phyloP scores from a whole-genome alignment of 2,888 invertebrate species.

The Sepioteuthis lessoniana region DNA sequence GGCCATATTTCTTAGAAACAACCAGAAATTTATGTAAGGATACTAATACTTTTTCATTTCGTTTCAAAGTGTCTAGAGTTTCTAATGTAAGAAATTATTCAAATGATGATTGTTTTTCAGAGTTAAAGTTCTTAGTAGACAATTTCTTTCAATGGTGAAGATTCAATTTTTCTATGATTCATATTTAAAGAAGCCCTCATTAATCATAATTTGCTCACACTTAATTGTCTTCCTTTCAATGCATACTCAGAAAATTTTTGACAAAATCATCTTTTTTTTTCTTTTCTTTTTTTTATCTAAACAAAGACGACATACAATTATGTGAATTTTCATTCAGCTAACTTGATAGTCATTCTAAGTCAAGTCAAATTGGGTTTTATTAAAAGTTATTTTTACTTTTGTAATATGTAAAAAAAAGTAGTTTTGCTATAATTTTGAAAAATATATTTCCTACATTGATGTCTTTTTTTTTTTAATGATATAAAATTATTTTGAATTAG shows the following conservation, averaged over 20 bases:
- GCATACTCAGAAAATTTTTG: neutral
- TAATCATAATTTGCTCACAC: neutral
- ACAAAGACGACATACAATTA: neutral
- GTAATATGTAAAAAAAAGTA: neutral
- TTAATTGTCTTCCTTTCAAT: neutral
- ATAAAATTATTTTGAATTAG: no score
- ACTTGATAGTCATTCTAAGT: neutral
- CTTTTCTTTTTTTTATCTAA: neutral
- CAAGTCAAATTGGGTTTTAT: neutral
- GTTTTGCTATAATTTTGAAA: neutral
- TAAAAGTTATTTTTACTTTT: neutral
- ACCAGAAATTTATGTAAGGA: neutral
- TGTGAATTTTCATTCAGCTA: neutral
- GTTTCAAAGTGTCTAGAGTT: neutral
- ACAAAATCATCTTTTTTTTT: neutral
- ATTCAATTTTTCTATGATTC: slow-evolving; percentile 4
- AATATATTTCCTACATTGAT: neutral
- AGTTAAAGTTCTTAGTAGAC: neutral
- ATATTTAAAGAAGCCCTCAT: slow-evolving; percentile 15
- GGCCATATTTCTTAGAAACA: no score
- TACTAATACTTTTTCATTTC: neutral
- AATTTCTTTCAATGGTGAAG: neutral
- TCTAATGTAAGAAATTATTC: neutral
- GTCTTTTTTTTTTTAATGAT: neutral
- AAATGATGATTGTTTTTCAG: neutral